These are phyloP conservation scores for Notolabrus celidotus DNA, from an alignment of 2,797 vertebrate species.

Conservation along the genomic window DNA sequence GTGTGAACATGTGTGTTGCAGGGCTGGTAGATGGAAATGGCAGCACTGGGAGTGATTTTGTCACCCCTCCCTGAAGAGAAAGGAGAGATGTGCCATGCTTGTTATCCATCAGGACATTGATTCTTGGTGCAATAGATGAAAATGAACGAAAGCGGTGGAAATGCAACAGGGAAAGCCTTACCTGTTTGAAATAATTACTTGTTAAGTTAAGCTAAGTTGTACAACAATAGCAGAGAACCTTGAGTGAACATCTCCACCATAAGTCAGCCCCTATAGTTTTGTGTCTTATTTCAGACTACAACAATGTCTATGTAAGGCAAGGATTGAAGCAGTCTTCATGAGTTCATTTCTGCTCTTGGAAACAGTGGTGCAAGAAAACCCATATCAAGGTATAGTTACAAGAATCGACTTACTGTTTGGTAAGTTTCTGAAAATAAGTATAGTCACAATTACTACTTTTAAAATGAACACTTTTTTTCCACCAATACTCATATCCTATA, in stretches of 20 bases:
- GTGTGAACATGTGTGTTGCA: conserved; percentile 61
- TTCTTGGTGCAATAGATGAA: conserved; percentile 66
- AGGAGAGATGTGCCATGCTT: conserved; percentile 85
- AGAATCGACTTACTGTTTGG: no score
- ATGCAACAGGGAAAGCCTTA: conserved; percentile 46
- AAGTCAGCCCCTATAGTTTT: neutral
- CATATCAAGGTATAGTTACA: no score
- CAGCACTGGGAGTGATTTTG: conserved; percentile 85
- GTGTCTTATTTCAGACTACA: neutral
- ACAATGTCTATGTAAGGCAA: neutral
- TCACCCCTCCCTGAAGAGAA: conserved; percentile 85
- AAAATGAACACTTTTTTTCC: no score
- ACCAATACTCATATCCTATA: no score
- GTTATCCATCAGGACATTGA: conserved; percentile 90
- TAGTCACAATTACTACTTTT: no score
- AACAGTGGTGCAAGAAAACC: no score
- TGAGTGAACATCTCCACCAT: neutral
- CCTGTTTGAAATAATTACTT: conserved; percentile 20
- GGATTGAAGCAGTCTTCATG: no score
- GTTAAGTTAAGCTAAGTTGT: conserved; percentile 45
- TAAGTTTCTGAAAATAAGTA: no score
- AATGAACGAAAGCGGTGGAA: conserved; percentile 30
- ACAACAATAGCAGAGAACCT: neutral
- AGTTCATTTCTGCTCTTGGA: no score
- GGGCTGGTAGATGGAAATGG: conserved; percentile 84